Evolutionary conservation across 2,797 vertebrate species (phyloP).

Genomic region (Apogon hyalosoma): DNA sequence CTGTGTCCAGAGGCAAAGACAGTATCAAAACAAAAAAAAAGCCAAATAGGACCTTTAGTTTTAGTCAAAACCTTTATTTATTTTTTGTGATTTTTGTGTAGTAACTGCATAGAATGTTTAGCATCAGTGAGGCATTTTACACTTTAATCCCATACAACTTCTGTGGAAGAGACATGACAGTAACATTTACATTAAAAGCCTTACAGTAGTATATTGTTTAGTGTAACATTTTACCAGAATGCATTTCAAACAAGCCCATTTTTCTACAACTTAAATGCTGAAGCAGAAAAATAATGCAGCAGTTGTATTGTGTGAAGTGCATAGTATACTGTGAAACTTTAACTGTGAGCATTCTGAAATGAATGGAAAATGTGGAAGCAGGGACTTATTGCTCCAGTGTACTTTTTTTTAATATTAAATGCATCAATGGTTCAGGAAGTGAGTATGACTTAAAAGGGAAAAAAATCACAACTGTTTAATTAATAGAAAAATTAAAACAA

Average conservation of each 20-base stretch:
- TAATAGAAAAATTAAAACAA: slow-evolving; percentile 35
- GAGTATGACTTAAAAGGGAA: not conserved
- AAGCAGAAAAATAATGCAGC: not conserved
- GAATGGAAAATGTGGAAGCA: not conserved
- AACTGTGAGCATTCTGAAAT: not conserved
- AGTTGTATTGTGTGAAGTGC: not conserved
- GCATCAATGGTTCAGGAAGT: not conserved
- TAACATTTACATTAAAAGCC: slow-evolving; percentile 14
- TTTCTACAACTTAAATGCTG: slow-evolving; percentile 12
- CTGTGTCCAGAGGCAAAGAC: not conserved
- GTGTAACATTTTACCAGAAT: not conserved
- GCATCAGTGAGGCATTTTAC: slow-evolving; percentile 43
- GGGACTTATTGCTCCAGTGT: slow-evolving; percentile 4
- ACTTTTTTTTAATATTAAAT: not conserved
- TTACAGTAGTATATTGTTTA: slow-evolving; percentile 3
- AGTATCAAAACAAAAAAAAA: not conserved
- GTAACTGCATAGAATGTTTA: slow-evolving; percentile 14
- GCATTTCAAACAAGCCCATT: not conserved
- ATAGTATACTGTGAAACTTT: not conserved
- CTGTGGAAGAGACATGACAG: slow-evolving; percentile 21
- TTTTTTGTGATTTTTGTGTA: slow-evolving; percentile 25
- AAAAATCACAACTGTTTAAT: not conserved
- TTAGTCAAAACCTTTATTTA: slow-evolving; percentile 43
- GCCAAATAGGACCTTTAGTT: not conserved
- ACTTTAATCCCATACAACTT: slow-evolving; percentile 2